Evolutionary conservation across 2,888 invertebrate genomes (phyloP).

Genomic region (Erpobdella octoculata): DNA sequence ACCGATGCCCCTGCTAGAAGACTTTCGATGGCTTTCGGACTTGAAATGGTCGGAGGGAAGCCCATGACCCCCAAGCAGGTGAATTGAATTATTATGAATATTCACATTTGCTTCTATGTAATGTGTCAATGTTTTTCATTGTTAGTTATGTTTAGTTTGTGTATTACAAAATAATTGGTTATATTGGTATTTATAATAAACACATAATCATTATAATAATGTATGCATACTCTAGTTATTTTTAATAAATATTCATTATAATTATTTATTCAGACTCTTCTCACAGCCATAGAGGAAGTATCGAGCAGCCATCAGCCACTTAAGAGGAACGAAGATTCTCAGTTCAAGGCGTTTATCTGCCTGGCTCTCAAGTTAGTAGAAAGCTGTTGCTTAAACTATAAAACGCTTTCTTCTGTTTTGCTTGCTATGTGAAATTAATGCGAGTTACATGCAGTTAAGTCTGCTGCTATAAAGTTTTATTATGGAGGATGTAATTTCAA

Average conservation of each 20-base stretch:
- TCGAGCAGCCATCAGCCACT: conserved; percentile 81
- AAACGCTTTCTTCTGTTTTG: neutral
- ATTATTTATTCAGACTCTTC: conserved; percentile 61
- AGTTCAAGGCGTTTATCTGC: conserved; percentile 95
- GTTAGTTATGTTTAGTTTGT: neutral
- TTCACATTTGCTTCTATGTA: neutral
- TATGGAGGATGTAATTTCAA: neutral
- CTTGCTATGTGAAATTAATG: no score
- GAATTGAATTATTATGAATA: no score
- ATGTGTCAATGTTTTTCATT: neutral
- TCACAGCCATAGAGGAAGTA: conserved; percentile 85
- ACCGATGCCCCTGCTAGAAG: conserved; percentile 91
- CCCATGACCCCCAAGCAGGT: conserved; percentile 75
- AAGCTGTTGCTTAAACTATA: neutral
- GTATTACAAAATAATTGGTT: neutral
- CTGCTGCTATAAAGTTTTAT: neutral
- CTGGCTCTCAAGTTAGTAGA: conserved; percentile 87
- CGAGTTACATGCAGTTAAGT: no score
- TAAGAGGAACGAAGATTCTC: conserved; percentile 87
- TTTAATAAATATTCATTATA: no score
- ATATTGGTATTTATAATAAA: neutral
- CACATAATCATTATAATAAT: no score
- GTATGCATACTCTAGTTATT: no score
- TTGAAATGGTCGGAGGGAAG: conserved; percentile 80
- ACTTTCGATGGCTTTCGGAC: conserved; percentile 84